A percentile compares a stretch with the other conserved stretches of the same genome.
These are phyloP conservation scores for Hydropsyche betteni DNA, from an alignment of 2,888 invertebrate genomes.

Conservation along the genomic window DNA sequence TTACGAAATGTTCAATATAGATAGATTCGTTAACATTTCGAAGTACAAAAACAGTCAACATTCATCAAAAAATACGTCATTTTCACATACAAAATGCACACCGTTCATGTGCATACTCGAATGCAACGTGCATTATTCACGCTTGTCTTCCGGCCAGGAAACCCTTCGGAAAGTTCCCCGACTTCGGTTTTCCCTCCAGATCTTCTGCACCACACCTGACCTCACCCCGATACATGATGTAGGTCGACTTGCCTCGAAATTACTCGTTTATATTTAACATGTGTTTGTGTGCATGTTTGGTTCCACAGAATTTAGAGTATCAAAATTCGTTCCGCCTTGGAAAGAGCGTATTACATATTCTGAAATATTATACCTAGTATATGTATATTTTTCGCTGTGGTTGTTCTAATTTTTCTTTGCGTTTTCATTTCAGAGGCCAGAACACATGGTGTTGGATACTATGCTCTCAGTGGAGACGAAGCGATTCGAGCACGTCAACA, in stretches of 20 bases:
- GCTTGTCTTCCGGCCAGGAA: conserved; percentile 27
- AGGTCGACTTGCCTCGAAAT: conserved; percentile 30
- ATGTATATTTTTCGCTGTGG: not conserved
- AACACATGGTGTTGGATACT: conserved; percentile 92
- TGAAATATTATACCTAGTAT: too few relatives aligned
- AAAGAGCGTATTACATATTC: too few relatives aligned
- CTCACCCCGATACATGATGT: conserved; percentile 44
- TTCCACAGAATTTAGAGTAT: too few relatives aligned
- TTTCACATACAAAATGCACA: too few relatives aligned
- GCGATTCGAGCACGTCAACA: conserved; percentile 81
- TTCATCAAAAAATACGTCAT: too few relatives aligned
- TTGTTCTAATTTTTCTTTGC: conserved; percentile 44
- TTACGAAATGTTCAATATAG: too few relatives aligned
- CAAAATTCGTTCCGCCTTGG: too few relatives aligned
- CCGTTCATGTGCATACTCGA: conserved; percentile 9
- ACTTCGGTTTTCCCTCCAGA: not conserved
- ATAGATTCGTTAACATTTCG: too few relatives aligned
- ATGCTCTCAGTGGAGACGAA: conserved; percentile 88
- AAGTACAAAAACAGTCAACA: too few relatives aligned
- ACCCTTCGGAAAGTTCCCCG: conserved; percentile 7
- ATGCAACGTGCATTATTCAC: conserved; percentile 33
- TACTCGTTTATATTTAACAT: conserved; percentile 24
- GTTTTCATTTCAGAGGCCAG: conserved; percentile 75
- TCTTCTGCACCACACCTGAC: conserved; percentile 34
- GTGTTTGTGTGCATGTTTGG: not conserved